A percentile compares a stretch with the other conserved stretches of the same genome.
phyloP scores from a whole-genome alignment of 2,797 vertebrate species.

The Rhinatrema bivittatum region DNA sequence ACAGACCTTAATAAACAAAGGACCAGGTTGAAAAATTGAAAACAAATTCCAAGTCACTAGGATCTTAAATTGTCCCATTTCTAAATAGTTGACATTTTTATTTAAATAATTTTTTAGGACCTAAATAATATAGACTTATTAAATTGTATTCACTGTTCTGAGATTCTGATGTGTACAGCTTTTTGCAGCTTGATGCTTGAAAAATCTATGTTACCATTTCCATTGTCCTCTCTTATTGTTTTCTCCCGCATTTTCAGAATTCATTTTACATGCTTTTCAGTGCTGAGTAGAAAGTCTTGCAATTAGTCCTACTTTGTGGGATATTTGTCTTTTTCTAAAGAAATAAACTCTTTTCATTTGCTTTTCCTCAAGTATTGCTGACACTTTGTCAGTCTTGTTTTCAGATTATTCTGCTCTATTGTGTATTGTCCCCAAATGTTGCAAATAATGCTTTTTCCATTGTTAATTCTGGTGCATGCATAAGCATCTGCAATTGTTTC shows the following conservation, averaged over 20 bases:
- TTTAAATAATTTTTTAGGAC: too few species aligned
- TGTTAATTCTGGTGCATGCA: background rate
- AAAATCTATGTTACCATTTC: slow-evolving; percentile 8
- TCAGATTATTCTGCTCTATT: background rate
- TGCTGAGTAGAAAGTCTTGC: background rate
- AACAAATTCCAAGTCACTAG: too few species aligned
- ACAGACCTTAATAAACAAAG: too few species aligned
- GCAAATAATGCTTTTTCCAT: slow-evolving; percentile 7
- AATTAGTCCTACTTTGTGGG: slow-evolving; percentile 18
- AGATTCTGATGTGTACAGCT: too few species aligned
- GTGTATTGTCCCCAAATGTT: slow-evolving; percentile 4
- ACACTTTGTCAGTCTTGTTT: slow-evolving; percentile 15
- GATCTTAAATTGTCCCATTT: too few species aligned
- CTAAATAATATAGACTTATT: too few species aligned
- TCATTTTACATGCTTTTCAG: background rate
- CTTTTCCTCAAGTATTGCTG: slow-evolving; percentile 13
- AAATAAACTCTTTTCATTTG: too few species aligned
- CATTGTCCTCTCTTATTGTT: slow-evolving; percentile 16
- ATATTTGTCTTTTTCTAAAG: slow-evolving; percentile 16
- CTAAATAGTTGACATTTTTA: too few species aligned
- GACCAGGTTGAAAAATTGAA: too few species aligned
- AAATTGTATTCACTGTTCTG: too few species aligned
- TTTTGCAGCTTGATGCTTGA: too few species aligned
- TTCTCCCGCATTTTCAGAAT: background rate
- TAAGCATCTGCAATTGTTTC: slow-evolving; percentile 4